These are phyloP conservation scores for Drosophila kurseongensis DNA, from an alignment of 1,140 invertebrate species.

Conservation along the genomic window DNA sequence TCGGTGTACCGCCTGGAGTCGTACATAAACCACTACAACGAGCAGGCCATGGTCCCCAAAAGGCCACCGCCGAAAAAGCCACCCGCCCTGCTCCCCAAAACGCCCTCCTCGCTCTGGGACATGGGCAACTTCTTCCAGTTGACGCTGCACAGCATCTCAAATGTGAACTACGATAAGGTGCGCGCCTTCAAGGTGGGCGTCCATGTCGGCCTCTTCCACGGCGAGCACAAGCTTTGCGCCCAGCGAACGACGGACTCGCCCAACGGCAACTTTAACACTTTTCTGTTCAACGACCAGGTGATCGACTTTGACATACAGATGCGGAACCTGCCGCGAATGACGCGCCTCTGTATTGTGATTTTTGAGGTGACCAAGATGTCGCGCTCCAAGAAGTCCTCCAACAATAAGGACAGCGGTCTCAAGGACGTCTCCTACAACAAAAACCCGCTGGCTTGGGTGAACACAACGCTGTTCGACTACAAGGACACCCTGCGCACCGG, in stretches of 20 bases:
- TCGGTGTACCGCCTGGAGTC: conserved; percentile 75
- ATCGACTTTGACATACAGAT: conserved; percentile 92
- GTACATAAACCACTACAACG: conserved; percentile 85
- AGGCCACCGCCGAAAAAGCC: conserved; percentile 49
- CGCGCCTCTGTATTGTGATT: conserved; percentile 94
- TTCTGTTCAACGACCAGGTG: conserved; percentile 92
- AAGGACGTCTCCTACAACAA: conserved; percentile 70
- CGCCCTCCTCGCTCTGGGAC: conserved; percentile 88
- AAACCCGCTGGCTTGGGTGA: conserved; percentile 95
- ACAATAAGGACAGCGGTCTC: conserved; percentile 63
- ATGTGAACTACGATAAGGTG: conserved; percentile 91
- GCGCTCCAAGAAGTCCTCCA: conserved; percentile 82
- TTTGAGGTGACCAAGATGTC: conserved; percentile 90
- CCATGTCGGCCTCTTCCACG: conserved; percentile 78
- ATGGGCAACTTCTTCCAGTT: conserved; percentile 89
- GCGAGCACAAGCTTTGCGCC: conserved; percentile 70
- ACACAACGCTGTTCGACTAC: conserved; percentile 97
- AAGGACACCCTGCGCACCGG: conserved; percentile 93
- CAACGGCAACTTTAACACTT: conserved; percentile 86
- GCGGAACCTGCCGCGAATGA: conserved; percentile 94
- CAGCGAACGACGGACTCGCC: conserved; percentile 53
- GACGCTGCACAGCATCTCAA: conserved; percentile 89
- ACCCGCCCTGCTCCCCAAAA: conserved; percentile 86
- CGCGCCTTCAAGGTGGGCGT: conserved; percentile 87
- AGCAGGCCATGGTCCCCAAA: conserved; percentile 54